Evolutionary conservation across 2,888 invertebrate species (phyloP), one percentile per base, ranked within the genome.

Genomic region (Reticulitermes lucifugus): DNA sequence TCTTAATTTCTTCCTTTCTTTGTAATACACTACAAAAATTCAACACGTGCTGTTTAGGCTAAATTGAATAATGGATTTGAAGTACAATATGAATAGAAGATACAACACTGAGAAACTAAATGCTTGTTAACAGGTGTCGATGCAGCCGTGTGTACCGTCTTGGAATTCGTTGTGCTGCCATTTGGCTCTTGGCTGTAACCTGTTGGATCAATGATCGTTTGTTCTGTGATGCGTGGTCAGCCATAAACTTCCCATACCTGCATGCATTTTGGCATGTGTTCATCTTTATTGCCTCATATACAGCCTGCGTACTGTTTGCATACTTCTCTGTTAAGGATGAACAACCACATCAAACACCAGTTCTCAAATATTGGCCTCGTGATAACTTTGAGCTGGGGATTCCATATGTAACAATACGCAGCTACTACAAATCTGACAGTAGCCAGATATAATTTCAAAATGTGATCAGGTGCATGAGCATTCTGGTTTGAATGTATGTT

Each of bases 211-310:
- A 95, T 89, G 96, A 96, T 91, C 92, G 96, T 12, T 90, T 96
- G 89, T 95, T 96, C 90, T 97, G 96, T 90, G 95, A 96, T 88
- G 93, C 95, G 29, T 96, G 96, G 96, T 93, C 95, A 2, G 93
- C 94, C 22, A 93, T 96, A 21, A 94, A 95, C 91, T 96, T 97
- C 88, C 96, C 96, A 0, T 96, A 96, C 90, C 92, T 97, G 89
- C 96, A 97, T 90, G 96, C 95, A 21, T 92, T 96, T 29, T 97
- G 96, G 96, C 96, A 97, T 90, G 91, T 97, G 22, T 93, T 96
- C 83, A 96, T 96, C 88, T 96, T 96, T 89, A 95, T 96, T 82
- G 94, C 96, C 0, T 94, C 95, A 59, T 96, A 96, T 88, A 95
- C 96, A 9, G 94, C 94, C 22, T 92, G 96, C 29, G 96, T 96